Evolutionary conservation across 2,888 invertebrate species (phyloP), one percentile per base, ranked within the genome.

Genomic region (Xanthorhoe designata): DNA sequence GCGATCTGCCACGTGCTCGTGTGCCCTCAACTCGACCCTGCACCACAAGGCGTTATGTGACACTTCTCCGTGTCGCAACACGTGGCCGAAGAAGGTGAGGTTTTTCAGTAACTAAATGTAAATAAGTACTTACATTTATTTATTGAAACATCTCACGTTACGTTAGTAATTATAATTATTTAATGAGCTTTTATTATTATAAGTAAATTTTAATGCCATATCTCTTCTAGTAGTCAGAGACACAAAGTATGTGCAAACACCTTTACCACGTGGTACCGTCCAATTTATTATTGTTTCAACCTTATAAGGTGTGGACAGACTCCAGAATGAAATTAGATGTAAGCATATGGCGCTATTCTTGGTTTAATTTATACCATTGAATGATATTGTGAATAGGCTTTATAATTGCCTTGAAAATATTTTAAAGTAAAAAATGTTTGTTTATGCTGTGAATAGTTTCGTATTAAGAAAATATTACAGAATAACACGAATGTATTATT

Each of bases 321-420:
- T 51, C 29, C 24, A 51, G 57, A 67, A 70, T 68, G 17, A 66
- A 70, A 72, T 70, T 69, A 72, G 65, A 72, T 63, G 49, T 58
- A 60, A 55, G 52, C 65, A 57, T 59, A 66, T 58, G 47, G 55
- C 57, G 63, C 59, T 72, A 69, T 67, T 69, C 70, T 58, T 60
- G 59, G 59, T 65, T 63, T 61, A 47, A 65, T 69, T 67, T 67
- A 66, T 67, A 13, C 13, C 13, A 53, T 64, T 18, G 24, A 38
- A 35, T 17, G 10, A 17, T 60, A 53, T 53, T 32, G 49, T 59
- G 35, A 54, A 49, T 49, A 54, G 29, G 9, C 32, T 10, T 54
- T 47, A 47, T 24, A 58, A 64, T 54, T 38, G 49, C 35, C 19
- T 57, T 19, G 52, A 18, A 32, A 10, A 5, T 9, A 35, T n/a